Evolutionary conservation across 2,888 invertebrate genomes (phyloP).

Genomic region (Calameuta filiformis): DNA sequence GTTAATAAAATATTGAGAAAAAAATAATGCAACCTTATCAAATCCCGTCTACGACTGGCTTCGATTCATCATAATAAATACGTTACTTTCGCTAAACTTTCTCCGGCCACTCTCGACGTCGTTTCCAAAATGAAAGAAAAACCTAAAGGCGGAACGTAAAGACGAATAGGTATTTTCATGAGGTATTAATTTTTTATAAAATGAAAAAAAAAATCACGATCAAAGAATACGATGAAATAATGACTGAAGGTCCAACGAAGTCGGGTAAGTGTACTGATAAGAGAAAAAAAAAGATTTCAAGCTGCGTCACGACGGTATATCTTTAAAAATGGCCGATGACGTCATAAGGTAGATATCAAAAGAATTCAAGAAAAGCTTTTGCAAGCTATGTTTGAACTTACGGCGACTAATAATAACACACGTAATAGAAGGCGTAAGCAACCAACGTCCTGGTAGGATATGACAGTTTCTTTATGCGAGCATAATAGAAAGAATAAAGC

Average conservation of each 20-base stretch:
- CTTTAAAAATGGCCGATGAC: neutral
- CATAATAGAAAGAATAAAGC: neutral
- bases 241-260: too few species aligned
- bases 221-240: too few species aligned
- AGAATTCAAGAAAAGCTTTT: neutral
- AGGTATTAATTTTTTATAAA: too few species aligned
- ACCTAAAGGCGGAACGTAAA: neutral
- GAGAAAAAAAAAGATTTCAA: too few species aligned
- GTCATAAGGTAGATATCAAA: neutral
- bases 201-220: neutral
- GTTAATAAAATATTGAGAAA: neutral
- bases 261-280: too few species aligned
- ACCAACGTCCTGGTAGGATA: neutral
- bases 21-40: neutral
- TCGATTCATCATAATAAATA: neutral
- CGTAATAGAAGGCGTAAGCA: neutral
- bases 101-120: neutral
- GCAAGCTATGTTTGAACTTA: neutral
- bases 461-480: neutral
- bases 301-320: neutral
- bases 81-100: neutral
- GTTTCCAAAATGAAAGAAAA: neutral
- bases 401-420: neutral
- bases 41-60: neutral
- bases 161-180: too few species aligned